phyloP scores from a whole-genome alignment of 2,888 invertebrate genomes.

The Anarsia innoxiella region DNA sequence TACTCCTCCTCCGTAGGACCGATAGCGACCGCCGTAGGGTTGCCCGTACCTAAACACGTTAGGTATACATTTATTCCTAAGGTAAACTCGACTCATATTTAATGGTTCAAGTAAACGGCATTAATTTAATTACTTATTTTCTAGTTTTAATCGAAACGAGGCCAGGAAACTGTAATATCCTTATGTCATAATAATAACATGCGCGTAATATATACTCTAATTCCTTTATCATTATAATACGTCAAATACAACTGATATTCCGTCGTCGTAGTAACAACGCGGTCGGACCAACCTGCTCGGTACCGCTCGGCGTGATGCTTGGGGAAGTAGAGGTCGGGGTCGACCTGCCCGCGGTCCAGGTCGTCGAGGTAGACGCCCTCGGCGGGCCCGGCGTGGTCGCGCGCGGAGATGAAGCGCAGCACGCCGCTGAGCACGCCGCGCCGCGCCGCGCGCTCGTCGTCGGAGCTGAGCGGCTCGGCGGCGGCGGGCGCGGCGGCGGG shows the following conservation, averaged over 20 bases:
- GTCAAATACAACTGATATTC: no score
- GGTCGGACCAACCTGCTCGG: constrained; percentile 62
- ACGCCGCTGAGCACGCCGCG: constrained; percentile 90
- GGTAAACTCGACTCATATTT: no score
- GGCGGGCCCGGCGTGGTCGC: constrained; percentile 57
- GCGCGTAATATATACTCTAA: no score
- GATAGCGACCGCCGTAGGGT: constrained; percentile 21
- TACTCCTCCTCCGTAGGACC: constrained; percentile 90
- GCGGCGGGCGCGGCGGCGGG: constrained; percentile 49
- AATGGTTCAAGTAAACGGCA: background rate
- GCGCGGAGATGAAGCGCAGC: constrained; percentile 89
- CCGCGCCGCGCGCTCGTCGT: constrained; percentile 63
- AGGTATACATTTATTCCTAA: no score
- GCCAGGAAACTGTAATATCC: no score
- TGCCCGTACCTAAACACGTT: constrained; percentile 27
- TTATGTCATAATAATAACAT: no score
- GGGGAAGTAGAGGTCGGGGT: constrained; percentile 95
- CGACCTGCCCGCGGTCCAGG: constrained; percentile 89
- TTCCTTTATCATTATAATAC: no score
- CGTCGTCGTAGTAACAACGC: no score
- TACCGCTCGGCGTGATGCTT: constrained; percentile 77
- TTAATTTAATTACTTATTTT: background rate
- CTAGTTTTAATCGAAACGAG: no score
- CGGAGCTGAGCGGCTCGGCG: constrained; percentile 60
- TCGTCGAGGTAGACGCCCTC: constrained; percentile 95